phyloP scores from a whole-genome alignment of 2,888 invertebrate species.

The Balanococcus diminutus region DNA sequence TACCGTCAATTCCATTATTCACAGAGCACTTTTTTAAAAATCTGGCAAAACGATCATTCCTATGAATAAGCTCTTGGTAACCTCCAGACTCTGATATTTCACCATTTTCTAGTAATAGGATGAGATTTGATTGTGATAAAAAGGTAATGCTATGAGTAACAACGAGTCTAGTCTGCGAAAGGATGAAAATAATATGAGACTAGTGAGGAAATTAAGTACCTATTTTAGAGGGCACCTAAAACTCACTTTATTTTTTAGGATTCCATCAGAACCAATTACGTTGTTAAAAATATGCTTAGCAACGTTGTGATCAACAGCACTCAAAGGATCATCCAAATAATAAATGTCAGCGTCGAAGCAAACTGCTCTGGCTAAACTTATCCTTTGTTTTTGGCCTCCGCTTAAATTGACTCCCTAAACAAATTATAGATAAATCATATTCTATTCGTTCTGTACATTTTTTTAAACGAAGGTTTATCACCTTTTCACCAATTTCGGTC shows the following conservation, averaged over 20 bases:
- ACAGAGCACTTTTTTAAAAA: slow-evolving; percentile 76
- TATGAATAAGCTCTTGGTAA: slow-evolving; percentile 84
- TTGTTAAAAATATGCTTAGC: slow-evolving; percentile 70
- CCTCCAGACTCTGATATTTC: slow-evolving; percentile 86
- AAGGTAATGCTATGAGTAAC: slow-evolving; percentile 77
- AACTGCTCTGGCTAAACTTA: slow-evolving; percentile 89
- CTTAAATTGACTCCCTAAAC: slow-evolving; percentile 77
- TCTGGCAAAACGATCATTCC: slow-evolving; percentile 84
- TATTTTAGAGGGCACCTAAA: too few species aligned
- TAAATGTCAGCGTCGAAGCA: slow-evolving; percentile 88
- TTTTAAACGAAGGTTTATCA: slow-evolving; percentile 26
- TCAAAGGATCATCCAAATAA: slow-evolving; percentile 90
- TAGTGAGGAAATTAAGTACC: too few species aligned
- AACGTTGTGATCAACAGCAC: slow-evolving; percentile 71
- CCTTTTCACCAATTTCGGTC: slow-evolving; percentile 97
- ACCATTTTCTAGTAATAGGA: slow-evolving; percentile 87
- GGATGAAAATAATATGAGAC: too few species aligned
- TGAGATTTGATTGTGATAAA: slow-evolving; percentile 86
- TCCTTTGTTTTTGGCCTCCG: slow-evolving; percentile 90
- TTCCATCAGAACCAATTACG: slow-evolving; percentile 65
- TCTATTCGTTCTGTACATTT: too few species aligned
- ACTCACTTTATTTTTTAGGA: slow-evolving; percentile 61
- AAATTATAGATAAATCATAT: too few species aligned
- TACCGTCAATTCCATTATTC: slow-evolving; percentile 31
- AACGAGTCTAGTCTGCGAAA: slow-evolving; percentile 75